Base-by-base conservation (phyloP, 2,113 vertebrate genomes). In the Lathamus discolor region DNA sequence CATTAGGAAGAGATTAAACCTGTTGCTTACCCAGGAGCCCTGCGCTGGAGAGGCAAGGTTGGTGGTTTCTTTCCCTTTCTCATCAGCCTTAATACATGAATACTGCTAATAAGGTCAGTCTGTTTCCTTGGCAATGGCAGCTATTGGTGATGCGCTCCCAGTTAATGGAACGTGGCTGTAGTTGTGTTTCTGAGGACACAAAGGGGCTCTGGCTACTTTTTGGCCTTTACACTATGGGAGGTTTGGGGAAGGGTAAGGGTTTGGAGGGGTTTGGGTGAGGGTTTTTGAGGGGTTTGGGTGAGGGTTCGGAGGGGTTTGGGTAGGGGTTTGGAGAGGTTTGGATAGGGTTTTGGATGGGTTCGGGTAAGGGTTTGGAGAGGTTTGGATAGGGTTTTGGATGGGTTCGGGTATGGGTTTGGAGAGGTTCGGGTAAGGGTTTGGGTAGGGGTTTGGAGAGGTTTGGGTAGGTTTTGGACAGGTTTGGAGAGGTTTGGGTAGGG, bases 41-140 rank as follows among this genome's bases (percentile, higher is more conserved):
- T 19, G 13, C 17, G 0, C 52, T 17, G 64, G 37, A 48, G 72
- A 41, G 67, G 5, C 13, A 43, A 27, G 67, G 27, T 18, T 57
- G 12, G 70, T 87, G 20, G 14, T 43, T 9, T 86, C 77, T 86
- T 62, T 31, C 24, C 44, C 41, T 55, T 88, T 33, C 52, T 78
- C 19, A 2, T 22, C 3, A 79, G 70, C 66, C 33, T 83, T 43
- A 46, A 20, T n/a, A 17, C 2, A 7, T 39, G 63, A 83, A 35
- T 61, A 3, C 52, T 79, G 74, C 51, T 88, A 29, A 76, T 72
- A 14, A 81, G 83, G 59, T 63, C 80, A 22, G 1, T 59, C 4
- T 0, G 73, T 94, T 88, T 86, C 95, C 88, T 61, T 92, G 92
- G 92, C 86, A 64, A 92, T 92, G 25, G 73, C 73, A 54, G 59